Evolutionary conservation across 2,797 vertebrate genomes (phyloP), one percentile per base, ranked within the genome.

Genomic region (Babyrousa celebensis): DNA sequence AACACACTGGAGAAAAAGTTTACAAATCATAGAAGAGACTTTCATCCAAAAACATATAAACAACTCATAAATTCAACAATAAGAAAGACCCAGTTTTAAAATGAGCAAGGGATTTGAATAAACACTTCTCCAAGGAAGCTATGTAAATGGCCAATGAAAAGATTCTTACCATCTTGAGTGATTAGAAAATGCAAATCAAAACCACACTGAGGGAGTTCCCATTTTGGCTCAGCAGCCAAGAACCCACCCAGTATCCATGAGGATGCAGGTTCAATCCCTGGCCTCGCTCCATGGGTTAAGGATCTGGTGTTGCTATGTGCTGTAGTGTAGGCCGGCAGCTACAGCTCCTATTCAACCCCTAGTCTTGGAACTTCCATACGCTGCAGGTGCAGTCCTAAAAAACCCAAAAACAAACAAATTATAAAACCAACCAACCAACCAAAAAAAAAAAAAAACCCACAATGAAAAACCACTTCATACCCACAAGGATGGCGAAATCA

Each of bases 51-150:
- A 95, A 82, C 32, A 75, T 48, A 68, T 25, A 65, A 65, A 92
- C 62, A 87, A 20, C 25, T 92, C 62, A 65, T 72, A 77, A 92
- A 70, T 15, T 68, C n/a, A 83, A 54, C 40, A 86, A 91, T 93
- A 32, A 72, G 84, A 91, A 80, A 40, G 52, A 74, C 15, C 40
- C 32, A 71, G 65, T 92, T 29, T 16, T 70, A 86, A 43, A 70
- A 32, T 40, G 3, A 25, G 48, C 25, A 88, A 68, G 54, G 27
- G 3, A 70, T 60, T 36, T 90, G 15, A 85, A 63, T 40, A 71
- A 25, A 36, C 20, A 63, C 43, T 71, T 95, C 75, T 72, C 65
- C 23, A n/a, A 95, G 36, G 48, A 85, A 67, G 25, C 48, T 67
- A 85, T 56, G 75, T 27, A 85, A 67, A 92, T 56, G 90, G 32